Conservation (phyloP, 2,888 invertebrate genomes). For the Ophion costatus region DNA sequence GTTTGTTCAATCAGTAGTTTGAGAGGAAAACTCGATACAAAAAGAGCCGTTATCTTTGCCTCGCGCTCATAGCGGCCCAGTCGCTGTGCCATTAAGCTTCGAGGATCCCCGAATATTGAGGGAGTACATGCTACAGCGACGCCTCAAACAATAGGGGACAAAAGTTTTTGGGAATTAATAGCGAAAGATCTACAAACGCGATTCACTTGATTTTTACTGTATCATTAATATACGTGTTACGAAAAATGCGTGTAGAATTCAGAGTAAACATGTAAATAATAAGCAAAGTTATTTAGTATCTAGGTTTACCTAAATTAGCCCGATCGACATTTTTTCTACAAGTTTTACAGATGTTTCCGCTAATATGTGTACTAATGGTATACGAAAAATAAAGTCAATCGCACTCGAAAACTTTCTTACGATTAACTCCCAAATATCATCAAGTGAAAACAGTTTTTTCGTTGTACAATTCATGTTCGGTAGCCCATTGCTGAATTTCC, state of each 20-base stretch:
- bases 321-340: background rate
- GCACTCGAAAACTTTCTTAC: background rate
- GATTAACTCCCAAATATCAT: background rate
- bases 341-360: background rate
- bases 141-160: background rate
- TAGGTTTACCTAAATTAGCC: background rate
- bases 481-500: no score
- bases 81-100: background rate
- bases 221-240: background rate
- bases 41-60: background rate
- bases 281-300: background rate
- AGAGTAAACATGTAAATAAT: background rate
- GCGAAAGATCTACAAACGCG: background rate
- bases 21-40: background rate
- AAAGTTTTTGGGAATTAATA: background rate
- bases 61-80: background rate
- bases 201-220: background rate
- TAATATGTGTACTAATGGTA: background rate
- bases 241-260: background rate
- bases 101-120: background rate
- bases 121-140: background rate
- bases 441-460: no score
- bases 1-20: background rate
- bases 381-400: conserved; percentile 2
- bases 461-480: no score